Evolutionary conservation across 2,113 vertebrate genomes (phyloP), one percentile per base, ranked within the genome.

Genomic region (Glaucomys volans): DNA sequence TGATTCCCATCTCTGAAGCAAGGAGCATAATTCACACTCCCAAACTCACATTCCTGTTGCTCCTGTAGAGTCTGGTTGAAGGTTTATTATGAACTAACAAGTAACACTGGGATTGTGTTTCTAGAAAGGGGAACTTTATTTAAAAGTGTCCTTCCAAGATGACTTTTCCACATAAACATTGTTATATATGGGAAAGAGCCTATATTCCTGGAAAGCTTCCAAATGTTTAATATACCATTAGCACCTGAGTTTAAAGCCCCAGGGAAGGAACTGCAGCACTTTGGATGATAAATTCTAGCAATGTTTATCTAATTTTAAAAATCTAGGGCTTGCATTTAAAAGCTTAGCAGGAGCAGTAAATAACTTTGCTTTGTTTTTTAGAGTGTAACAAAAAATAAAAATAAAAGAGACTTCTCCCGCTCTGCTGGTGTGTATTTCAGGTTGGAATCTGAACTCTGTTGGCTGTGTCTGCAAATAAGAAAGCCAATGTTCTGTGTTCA

Each of bases 241-340:
- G 92, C 75, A 96, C 71, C 95, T 83, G 47, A 94, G 59, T 95
- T 50, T 91, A 87, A 91, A 96, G 89, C 67, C 67, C 35, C n/a
- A 57, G 54, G n/a, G 69, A 95, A 93, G 74, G 7, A 96, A 83
- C 14, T 77, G n/a, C 17, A 96, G 37, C 17, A 83, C 18, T 96
- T 64, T 50, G 28, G 64, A 94, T 97, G 95, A 96, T 91, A 95
- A 93, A 98, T 96, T 83, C 79, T 72, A 89, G 79, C 37, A 62
- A 86, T 91, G 77, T 91, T 96, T 94, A 96, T 77, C 62, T 96
- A 95, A 82, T 92, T 97, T 94, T 0, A 76, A 97, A 95, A 94
- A 50, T 79, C 32, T 40, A 81, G 47, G 71, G 50, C 76, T 75
- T 37, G 71, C 88, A 86, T 84, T 83, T 93, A 87, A 96, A 92